These are phyloP conservation scores for Brienomyrus longianalis DNA, from an alignment of 2,113 vertebrate species.

Conservation along the genomic window DNA sequence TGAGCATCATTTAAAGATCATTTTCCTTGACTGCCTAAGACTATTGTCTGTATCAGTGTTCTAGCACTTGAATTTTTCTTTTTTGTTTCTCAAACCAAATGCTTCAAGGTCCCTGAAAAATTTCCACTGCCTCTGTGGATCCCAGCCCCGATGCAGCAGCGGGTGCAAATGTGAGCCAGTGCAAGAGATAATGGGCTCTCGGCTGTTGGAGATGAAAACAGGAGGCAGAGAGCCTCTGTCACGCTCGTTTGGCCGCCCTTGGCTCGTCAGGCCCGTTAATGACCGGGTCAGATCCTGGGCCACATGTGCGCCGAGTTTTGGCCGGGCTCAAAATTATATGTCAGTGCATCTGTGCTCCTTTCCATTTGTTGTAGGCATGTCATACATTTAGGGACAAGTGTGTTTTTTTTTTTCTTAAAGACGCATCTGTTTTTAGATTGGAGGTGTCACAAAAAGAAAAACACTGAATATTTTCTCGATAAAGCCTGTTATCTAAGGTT, in stretches of 20 bases:
- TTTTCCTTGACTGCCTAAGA: background rate
- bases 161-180: no score
- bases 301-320: background rate
- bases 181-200: background rate
- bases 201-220: background rate
- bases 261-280: background rate
- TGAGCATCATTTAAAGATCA: background rate
- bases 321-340: conserved; percentile 10
- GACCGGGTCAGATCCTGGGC: background rate
- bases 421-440: background rate
- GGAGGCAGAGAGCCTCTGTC: background rate
- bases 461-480: background rate
- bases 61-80: background rate
- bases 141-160: background rate
- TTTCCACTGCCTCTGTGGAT: background rate
- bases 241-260: background rate
- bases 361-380: conserved; percentile 18
- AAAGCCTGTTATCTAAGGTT: background rate
- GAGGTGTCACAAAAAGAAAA: background rate
- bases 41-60: background rate
- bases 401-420: background rate
- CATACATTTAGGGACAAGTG: conserved; percentile 16
- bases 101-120: background rate
- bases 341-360: background rate
- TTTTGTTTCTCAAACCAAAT: background rate